These are phyloP conservation scores for Xiphydria camelus DNA, from an alignment of 2,888 invertebrate species.

Conservation along the genomic window DNA sequence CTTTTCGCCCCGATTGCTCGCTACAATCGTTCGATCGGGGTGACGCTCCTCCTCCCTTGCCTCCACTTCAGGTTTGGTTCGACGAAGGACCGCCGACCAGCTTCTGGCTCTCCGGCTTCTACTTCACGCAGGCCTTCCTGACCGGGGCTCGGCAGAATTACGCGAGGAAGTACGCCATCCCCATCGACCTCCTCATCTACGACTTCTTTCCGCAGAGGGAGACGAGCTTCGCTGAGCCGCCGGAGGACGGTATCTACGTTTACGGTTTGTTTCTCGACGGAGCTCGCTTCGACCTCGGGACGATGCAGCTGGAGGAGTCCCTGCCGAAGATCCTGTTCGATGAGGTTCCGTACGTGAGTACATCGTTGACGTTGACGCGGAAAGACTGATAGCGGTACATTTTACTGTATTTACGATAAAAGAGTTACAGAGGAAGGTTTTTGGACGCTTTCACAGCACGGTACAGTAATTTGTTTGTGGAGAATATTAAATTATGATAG, in stretches of 20 bases:
- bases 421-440: too few relatives aligned
- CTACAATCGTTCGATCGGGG: too few relatives aligned
- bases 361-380: too few relatives aligned
- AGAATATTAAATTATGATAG: too few relatives aligned
- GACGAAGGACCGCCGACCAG: constrained; percentile 77
- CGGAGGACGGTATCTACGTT: constrained; percentile 77
- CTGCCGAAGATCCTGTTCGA: constrained; percentile 83
- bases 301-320: constrained; percentile 76
- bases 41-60: too few relatives aligned
- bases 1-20: too few relatives aligned
- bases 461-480: too few relatives aligned
- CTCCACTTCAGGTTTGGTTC: constrained; percentile 72
- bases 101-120: constrained; percentile 94
- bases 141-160: constrained; percentile 94
- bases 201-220: constrained; percentile 74
- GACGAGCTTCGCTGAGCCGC: constrained; percentile 60
- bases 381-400: too few relatives aligned
- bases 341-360: constrained; percentile 73
- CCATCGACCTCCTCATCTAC: constrained; percentile 85
- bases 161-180: constrained; percentile 88
- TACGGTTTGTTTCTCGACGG: constrained; percentile 86
- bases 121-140: constrained; percentile 93
- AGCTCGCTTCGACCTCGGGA: constrained; percentile 79
- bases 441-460: too few relatives aligned
- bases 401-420: too few relatives aligned